Evolutionary conservation across 2,888 invertebrate species (phyloP), one percentile per base, ranked within the genome.

Genomic region (Clusia tigrina): DNA sequence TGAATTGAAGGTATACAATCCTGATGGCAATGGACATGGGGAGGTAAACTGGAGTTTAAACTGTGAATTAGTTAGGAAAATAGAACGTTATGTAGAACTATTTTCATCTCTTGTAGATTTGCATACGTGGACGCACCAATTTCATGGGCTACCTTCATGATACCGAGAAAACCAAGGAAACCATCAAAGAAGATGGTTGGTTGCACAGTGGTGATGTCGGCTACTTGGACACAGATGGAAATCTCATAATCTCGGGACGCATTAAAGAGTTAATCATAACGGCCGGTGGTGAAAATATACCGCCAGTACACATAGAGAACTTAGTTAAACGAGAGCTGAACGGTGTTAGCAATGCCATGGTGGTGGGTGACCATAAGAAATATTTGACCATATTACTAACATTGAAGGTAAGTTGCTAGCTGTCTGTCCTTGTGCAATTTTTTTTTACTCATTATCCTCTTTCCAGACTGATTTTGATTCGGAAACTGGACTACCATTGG

Each of bases 221-320:
- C 12, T 87, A 87, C 71, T 82, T 91, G 1, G 94, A 96, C 76
- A 85, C 86, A 37, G 87, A 90, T 59, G 91, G 90, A 52, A 88
- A 88, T 74, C 77, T 94, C 0, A 89, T 87, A 67, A 89, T 94
- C 63, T 93, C 92, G 18, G 94, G 94, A 60, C 86, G 89, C 69
- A 85, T 88, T 52, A 89, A 89, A 88, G 96, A 96, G 80, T 76
- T 96, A 25, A 85, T 96, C 23, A 95, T 96, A 71, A 96, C 96
- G 2, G 94, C 96, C n/a, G 96, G 96, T 10, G 96, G 96, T 5
- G 96, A 96, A 85, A 96, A 96, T 81, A 88, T 94, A 76, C 88
- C 96, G 1, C 95, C 96, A 0, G 89, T 93, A 23, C 87, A 89
- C 32, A 93, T 96, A 67, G 96, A 96, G 83, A 90, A 93, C 71